A percentile compares a stretch with the other conserved stretches of the same genome.
These are phyloP conservation scores for Macaca mulatta DNA, from an alignment of 2,113 vertebrate species.

Conservation along the genomic window DNA sequence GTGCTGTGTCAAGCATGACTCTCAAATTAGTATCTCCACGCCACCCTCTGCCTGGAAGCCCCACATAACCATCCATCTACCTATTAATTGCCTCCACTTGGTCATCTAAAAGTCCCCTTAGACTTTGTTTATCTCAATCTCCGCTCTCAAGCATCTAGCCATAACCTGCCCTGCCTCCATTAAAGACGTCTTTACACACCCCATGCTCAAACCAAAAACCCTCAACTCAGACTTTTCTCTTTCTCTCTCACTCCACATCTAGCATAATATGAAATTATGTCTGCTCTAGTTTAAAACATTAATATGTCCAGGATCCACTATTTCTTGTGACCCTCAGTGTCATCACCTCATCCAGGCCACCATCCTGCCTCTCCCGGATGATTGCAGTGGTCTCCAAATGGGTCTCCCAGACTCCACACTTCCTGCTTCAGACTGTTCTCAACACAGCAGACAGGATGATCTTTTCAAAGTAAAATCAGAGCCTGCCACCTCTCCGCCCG, in stretches of 20 bases:
- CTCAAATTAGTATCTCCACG: neutral
- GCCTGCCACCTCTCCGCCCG: neutral
- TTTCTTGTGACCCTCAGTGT: neutral
- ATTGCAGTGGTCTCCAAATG: neutral
- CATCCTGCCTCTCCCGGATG: neutral
- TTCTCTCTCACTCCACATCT: neutral
- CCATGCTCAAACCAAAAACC: neutral
- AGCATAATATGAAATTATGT: neutral
- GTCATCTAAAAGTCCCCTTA: neutral
- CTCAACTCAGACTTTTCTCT: neutral
- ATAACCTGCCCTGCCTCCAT: neutral
- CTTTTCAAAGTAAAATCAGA: neutral
- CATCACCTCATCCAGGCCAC: neutral
- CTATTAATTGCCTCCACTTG: neutral
- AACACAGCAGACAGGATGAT: neutral
- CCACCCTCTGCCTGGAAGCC: neutral
- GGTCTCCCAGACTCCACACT: neutral
- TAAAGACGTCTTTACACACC: neutral
- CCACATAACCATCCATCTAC: neutral
- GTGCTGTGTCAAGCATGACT: neutral
- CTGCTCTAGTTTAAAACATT: neutral
- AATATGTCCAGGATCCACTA: neutral
- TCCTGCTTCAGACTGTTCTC: neutral
- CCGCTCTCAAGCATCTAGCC: neutral
- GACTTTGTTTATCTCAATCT: neutral